Base-by-base conservation (phyloP, 2,888 invertebrate genomes). In the Miltochrista miniata region DNA sequence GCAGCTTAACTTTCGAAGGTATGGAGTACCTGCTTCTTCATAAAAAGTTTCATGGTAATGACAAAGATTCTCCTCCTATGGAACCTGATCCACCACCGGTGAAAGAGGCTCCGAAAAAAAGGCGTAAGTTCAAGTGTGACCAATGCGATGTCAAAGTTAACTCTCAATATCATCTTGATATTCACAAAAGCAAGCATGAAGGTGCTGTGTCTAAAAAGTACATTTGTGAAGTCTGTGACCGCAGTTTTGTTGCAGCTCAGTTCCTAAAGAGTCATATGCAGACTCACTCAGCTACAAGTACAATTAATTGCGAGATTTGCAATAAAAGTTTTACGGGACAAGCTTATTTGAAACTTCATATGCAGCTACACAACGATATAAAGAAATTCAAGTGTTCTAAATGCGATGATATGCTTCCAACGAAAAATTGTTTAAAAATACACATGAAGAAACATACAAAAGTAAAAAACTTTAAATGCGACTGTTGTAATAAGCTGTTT, bases 381-480 rank as follows among this genome's bases (percentile, higher is more conserved):
- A 91, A 89, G 58, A 91, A 91, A 61, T 91, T 91, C 40, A 91
- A 90, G 58, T 91, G 91, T 72, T 81, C 85, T 0, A 91, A 91
- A 54, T 91, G 91, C 13, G 91, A 91, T 34, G 90, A 91, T 48
- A 89, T 90, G 88, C 82, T 91, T 34, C 91, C 90, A 0, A 91
- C 91, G 0, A 91, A 91, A 63, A 91, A 90, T 59, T 91, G 91
- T 58, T 67, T 91, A 24, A 91, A 91, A 74, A 78, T 83, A 2
- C 91, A 91, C 64, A 90, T 91, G 91, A 91, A 91, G 48, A 91
- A 91, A 53, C 91, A 91, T 55, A 86, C 90, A 0, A 91, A 91
- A 67, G 89, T 90, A 0, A 91, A 91, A 79, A 91, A 91, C 61
- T 90, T 90, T 53, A 90, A 90, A 62, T 91, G 91, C 38, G 91